Percentiles rank a stretch among this genome's conserved stretches.
These are phyloP conservation scores for Malurus leucopterus DNA, from an alignment of 2,797 vertebrate genomes.

Conservation along the genomic window DNA sequence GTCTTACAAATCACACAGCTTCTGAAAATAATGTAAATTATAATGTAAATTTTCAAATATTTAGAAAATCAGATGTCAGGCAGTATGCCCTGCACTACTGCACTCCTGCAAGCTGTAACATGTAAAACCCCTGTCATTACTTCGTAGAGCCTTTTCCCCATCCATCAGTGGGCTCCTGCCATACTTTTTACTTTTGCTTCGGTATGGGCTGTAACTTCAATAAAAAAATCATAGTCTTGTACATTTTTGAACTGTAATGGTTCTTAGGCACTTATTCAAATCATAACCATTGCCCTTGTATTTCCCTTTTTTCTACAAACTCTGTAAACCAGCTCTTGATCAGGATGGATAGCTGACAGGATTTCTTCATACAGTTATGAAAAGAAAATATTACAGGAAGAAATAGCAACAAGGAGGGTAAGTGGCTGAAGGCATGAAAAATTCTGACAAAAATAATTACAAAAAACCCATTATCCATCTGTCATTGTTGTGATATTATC, in stretches of 20 bases:
- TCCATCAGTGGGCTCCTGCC: neutral
- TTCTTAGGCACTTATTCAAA: neutral
- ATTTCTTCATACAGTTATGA: neutral
- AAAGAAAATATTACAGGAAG: neutral
- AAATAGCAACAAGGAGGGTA: neutral
- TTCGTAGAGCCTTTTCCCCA: neutral
- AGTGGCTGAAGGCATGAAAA: neutral
- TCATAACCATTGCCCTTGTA: neutral
- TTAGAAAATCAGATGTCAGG: neutral
- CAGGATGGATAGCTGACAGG: neutral
- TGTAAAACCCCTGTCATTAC: neutral
- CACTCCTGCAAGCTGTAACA: neutral
- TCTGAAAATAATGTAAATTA: neutral
- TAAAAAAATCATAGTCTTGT: neutral
- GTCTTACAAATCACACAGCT: neutral
- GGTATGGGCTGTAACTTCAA: neutral
- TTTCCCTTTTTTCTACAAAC: neutral
- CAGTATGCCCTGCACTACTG: neutral
- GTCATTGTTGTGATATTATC: neutral
- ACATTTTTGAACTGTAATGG: neutral
- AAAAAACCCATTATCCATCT: neutral
- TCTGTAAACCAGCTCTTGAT: neutral
- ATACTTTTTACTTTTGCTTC: neutral
- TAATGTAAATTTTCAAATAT: neutral
- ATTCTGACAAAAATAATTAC: neutral